Evolutionary conservation across 2,113 vertebrate genomes (phyloP), one percentile per base, ranked within the genome.

Genomic region (Alaudala cheleensis): DNA sequence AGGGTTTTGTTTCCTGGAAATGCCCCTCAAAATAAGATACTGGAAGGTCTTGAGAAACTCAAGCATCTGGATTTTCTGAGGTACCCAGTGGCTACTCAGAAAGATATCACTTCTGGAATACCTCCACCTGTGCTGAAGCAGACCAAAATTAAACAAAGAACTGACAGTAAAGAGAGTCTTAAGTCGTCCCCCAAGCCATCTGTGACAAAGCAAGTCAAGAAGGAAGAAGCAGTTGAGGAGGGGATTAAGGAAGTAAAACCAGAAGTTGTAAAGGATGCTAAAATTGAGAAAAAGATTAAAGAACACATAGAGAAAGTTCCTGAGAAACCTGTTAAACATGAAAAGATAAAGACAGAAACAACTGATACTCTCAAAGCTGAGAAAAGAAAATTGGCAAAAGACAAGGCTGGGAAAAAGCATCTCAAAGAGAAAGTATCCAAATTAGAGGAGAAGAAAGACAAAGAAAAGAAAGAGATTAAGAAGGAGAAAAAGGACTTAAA

Each of bases 1-100:
- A 98, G 99, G 37, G 99, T 99, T 87, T 97, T 99, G 80, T 99
- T 99, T 95, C 99, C 99, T 70, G 99, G 99, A 97, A 99, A 99
- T 86, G 99, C 99, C 70, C 99, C 99, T 44, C 99, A 99, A 97
- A 99, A 99, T 95, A 99, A 99, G 97, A 99, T 99, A 90, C 97
- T 99, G 40, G 99, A 99, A 96, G 99, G 99, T 57, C 98, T 99
- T 62, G 99, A 99, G 97, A 99, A 99, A 92, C 98, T 99, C 72
- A 98, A 99, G 77, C 99, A 99, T 92, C 96, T 99, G 73, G 99
- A 99, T 96, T 99, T 99, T 91, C 96, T 99, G 72, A 98, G 98
- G 64, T 99, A 99, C 81, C 99, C 99, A 16, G 98, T 99, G 79
- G 99, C 98, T 45, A 99, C 99, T 24, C 99, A 99, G 95, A 99